Percentiles rank a stretch among this genome's conserved stretches.
Evolutionary conservation across 2,113 vertebrate genomes (phyloP).

Genomic region (Nicator chloris): DNA sequence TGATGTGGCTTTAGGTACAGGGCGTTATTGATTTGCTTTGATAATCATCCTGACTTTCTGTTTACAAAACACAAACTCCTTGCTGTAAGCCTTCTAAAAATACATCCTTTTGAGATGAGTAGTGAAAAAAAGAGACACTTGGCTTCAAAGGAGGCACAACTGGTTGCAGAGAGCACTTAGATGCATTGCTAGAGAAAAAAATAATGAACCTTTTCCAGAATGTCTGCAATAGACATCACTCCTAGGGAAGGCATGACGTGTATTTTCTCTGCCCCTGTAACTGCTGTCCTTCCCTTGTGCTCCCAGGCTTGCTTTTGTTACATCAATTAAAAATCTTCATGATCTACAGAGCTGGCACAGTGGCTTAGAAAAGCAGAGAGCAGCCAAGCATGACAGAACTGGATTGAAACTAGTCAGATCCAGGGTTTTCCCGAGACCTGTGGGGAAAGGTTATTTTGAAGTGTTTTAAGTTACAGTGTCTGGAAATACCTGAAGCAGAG

Average conservation of each 20-base stretch:
- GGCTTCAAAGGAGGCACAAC: neutral
- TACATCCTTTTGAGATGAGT: neutral
- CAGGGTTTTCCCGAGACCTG: neutral
- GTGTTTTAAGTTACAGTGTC: neutral
- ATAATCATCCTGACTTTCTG: neutral
- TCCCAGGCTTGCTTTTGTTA: slow-evolving; percentile 10
- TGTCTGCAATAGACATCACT: neutral
- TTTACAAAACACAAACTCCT: slow-evolving; percentile 9
- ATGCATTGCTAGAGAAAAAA: neutral
- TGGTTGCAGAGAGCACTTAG: neutral
- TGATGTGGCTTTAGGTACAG: slow-evolving; percentile 42
- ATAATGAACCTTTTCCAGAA: neutral
- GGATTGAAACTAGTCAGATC: neutral
- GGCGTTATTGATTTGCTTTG: neutral
- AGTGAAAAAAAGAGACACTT: neutral
- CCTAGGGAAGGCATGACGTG: neutral
- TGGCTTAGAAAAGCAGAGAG: neutral
- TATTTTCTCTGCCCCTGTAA: neutral
- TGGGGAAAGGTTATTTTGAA: neutral
- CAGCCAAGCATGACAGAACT: slow-evolving; percentile 23
- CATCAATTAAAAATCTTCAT: neutral
- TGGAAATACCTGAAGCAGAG: neutral
- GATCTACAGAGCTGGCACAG: neutral
- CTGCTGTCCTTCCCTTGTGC: neutral
- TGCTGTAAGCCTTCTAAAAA: slow-evolving; percentile 37